Evolutionary conservation across 2,797 vertebrate genomes (phyloP).

Genomic region (Melanotaenia maccullochi): DNA sequence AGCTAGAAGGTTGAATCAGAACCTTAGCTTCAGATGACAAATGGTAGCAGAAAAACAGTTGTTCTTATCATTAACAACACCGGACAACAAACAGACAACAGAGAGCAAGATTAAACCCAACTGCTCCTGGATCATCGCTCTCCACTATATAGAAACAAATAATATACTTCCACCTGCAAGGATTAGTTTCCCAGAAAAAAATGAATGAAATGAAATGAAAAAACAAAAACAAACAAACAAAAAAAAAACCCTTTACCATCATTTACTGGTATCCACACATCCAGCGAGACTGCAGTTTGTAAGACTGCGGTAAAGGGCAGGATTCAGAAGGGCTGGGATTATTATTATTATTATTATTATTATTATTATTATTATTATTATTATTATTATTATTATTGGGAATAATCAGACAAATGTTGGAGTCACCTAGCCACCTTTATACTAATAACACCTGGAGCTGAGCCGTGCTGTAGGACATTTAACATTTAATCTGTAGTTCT

Average conservation of each 20-base stretch:
- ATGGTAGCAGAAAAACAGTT: background rate
- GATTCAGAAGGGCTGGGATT: background rate
- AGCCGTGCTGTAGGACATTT: background rate
- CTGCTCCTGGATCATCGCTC: background rate
- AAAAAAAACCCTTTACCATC: background rate
- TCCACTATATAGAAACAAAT: background rate
- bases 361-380: background rate
- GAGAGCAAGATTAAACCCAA: conserved; percentile 10
- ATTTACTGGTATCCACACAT: background rate
- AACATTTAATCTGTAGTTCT: background rate
- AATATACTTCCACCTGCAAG: background rate
- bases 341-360: too few species aligned
- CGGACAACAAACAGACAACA: conserved; percentile 6
- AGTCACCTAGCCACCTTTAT: background rate
- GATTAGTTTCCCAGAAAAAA: background rate
- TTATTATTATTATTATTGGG: background rate
- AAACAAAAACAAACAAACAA: too few species aligned
- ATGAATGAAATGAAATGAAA: background rate
- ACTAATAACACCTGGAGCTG: background rate
- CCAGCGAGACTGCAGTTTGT: background rate
- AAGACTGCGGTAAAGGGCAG: background rate
- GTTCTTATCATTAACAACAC: conserved; percentile 1
- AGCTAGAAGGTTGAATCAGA: conserved; percentile 11
- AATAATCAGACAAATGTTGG: conserved; percentile 5
- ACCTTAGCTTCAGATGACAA: background rate